Base-by-base conservation (phyloP, 2,888 invertebrate genomes). In the Caenorhabditis sp. region DNA sequence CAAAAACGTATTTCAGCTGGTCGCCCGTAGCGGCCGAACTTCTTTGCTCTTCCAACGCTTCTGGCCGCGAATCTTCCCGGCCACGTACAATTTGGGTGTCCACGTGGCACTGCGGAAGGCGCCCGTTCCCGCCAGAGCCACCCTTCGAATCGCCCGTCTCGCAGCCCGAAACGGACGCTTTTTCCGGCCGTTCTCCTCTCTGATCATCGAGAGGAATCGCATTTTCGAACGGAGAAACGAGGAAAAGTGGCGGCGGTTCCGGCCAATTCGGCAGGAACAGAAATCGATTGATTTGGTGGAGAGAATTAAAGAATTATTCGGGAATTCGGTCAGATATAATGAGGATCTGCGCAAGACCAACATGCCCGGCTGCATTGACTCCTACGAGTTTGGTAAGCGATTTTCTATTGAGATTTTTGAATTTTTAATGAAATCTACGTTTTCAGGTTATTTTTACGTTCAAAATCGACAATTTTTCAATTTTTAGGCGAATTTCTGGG, bases 371-470 rank as follows among this genome's bases (percentile, higher is more conserved):
- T 46, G 62, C 26, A 66, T 88, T 27, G 84, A 83, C 52, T 80
- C 80, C 8, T 88, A 88, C 62, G 86, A 88, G 37, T 86, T 88
- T 52, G 88, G 88, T 83, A 22, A 13, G 68, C 45, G 32, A 7
- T 43, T 15, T 52, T 30, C 15, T 35, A 6, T 17, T 39, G 7
- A 15, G n/a, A n/a, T 30, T 45, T 37, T 35, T 22, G 13, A 20
- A 8, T 46, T 32, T 30, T 15, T 45, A 13, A 20, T n/a, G n/a
- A n/a, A n/a, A n/a, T n/a, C n/a, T n/a, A n/a, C n/a, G n/a, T n/a
- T n/a, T n/a, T n/a, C n/a, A n/a, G n/a, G n/a, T n/a, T n/a, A n/a
- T n/a, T n/a, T n/a, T n/a, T n/a, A n/a, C n/a, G n/a, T n/a, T n/a
- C n/a, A n/a, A n/a, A n/a, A n/a, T n/a, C n/a, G n/a, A n/a, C 30